Conservation (phyloP, 2,888 invertebrate genomes). For the Plagodis pulveraria region DNA sequence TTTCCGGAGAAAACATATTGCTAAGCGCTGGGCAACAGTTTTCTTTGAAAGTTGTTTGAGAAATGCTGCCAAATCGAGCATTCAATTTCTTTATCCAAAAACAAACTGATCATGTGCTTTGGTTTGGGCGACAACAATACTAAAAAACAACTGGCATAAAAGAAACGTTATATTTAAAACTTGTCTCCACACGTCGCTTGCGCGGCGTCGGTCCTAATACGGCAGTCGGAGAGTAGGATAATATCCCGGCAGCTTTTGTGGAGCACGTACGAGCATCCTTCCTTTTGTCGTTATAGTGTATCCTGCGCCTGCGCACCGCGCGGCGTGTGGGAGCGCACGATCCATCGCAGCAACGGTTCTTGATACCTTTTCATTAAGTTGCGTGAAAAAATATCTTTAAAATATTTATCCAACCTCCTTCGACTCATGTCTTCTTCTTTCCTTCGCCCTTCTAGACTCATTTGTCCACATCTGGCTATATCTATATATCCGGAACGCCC, state of each 20-base stretch:
- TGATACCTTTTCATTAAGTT: conserved; percentile 13
- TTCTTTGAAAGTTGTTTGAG: too few relatives aligned
- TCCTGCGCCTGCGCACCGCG: conserved; percentile 26
- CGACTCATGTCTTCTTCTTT: too few relatives aligned
- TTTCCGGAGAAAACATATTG: too few relatives aligned
- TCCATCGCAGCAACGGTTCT: conserved; percentile 7
- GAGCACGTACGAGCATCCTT: conserved; percentile 78
- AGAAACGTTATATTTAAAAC: conserved; percentile 43
- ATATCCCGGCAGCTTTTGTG: conserved; percentile 74
- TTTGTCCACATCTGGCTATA: too few relatives aligned
- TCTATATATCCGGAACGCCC: too few relatives aligned
- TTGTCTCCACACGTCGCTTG: neutral
- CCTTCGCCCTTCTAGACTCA: too few relatives aligned
- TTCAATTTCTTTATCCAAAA: too few relatives aligned
- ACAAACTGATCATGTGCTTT: neutral
- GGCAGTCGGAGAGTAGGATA: conserved; percentile 57
- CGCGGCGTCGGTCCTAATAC: conserved; percentile 58
- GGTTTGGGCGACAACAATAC: neutral
- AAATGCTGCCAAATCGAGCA: too few relatives aligned
- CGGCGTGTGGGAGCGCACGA: conserved; percentile 26
- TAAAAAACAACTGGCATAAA: conserved; percentile 23
- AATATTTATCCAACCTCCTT: too few relatives aligned
- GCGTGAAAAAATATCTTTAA: too few relatives aligned
- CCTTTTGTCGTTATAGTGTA: conserved; percentile 64
- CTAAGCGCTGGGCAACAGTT: too few relatives aligned